Evolutionary conservation across 2,797 vertebrate species (phyloP).

Genomic region (Calcarius lapponicus): DNA sequence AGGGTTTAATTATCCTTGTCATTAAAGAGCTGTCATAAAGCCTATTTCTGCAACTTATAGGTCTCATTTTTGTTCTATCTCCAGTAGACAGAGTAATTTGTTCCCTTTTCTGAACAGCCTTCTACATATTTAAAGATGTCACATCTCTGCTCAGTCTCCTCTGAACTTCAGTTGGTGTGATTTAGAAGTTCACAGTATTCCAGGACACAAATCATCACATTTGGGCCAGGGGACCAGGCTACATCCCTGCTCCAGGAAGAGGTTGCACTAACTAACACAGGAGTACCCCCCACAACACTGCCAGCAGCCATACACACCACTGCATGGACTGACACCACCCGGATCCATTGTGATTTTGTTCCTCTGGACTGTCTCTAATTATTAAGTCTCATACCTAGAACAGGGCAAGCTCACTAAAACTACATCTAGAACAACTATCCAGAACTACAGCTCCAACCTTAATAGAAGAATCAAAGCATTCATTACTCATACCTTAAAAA

Average conservation of each 20-base stretch:
- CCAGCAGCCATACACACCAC: background rate
- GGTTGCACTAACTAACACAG: rapidly evolving
- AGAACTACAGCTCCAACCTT: background rate
- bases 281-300: rapidly evolving
- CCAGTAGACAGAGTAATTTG: background rate
- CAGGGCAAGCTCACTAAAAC: background rate
- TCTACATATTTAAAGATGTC: background rate
- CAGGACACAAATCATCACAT: background rate
- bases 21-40: background rate
- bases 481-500: background rate
- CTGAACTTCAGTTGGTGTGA: rapidly evolving
- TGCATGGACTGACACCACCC: rapidly evolving
- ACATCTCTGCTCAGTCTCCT: background rate
- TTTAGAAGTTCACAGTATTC: background rate
- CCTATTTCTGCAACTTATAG: background rate
- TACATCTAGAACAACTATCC: background rate
- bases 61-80: background rate
- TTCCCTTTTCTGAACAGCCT: background rate
- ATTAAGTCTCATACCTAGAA: background rate
- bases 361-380: too few species aligned
- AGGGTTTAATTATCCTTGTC: background rate
- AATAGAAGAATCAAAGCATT: background rate
- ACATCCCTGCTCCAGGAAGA: background rate
- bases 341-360: rapidly evolving
- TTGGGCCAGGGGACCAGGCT: background rate